Base-by-base conservation (phyloP, 1,140 invertebrate species). In the Lepidurus packardi region DNA sequence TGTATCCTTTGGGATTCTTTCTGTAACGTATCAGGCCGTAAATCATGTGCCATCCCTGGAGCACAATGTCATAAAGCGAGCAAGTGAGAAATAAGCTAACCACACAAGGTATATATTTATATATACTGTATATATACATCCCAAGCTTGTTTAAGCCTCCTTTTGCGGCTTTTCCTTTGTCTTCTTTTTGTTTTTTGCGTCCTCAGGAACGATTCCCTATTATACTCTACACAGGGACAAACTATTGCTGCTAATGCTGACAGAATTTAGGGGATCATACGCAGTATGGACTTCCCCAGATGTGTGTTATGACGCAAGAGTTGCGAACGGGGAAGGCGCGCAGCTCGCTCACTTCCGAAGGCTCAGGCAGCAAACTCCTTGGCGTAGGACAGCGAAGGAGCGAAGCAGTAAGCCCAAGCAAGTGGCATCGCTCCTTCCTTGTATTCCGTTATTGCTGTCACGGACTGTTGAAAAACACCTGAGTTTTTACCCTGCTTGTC, bases 371-470 rank as follows among this genome's bases (percentile, higher is more conserved):
- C 53, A 21, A 65, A 65, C 53, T 65, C 53, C 53, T 65, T 16
- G 53, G 21, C 53, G 13, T 4, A 65, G 53, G 53, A 16, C 21
- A 65, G n/a, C 53, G 21, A 65, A 65, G 21, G 53, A 65, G n/a
- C 53, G 53, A n/a, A 21, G 53, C 53, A 65, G 53, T 65, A 65
- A 65, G 53, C 53, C 16, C 53, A 65, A 65, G 53, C 53, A 65
- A 65, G 53, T 65, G 53, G 53, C 13, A 65, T 65, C 53, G 53
- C 16, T 65, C 53, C 53, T n/a, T 65, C 21, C 53, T 65, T 65
- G 16, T 65, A 21, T 65, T 65, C 13, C 53, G 53, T 65, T 65
- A 16, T 65, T 65, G 53, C 21, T 65, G 53, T 65, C 53, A 16
- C 34, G 34, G 34, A 34, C 34, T 34, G 34, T 34, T 34, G 34